phyloP scores from a whole-genome alignment of 2,113 vertebrate genomes.

The Boleophthalmus pectinirostris region DNA sequence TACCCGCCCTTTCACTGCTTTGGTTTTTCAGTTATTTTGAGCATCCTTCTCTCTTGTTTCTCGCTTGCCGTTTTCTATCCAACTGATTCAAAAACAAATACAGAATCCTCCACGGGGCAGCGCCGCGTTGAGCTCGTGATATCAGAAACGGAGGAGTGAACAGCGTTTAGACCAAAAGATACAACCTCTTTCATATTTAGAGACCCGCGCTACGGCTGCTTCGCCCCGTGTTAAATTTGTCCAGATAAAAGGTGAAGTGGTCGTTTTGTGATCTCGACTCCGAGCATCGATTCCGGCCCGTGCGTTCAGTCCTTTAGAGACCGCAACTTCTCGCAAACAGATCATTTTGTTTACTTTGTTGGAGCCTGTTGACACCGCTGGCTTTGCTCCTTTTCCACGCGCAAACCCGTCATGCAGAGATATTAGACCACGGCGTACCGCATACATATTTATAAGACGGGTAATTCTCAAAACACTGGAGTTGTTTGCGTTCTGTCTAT shows the following conservation, averaged over 20 bases:
- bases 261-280: constrained; percentile 8
- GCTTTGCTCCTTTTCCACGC: background rate
- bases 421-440: background rate
- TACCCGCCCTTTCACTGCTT: too few relatives aligned
- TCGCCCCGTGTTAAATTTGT: constrained; percentile 1
- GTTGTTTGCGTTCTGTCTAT: background rate
- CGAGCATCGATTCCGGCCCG: constrained; percentile 40
- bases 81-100: constrained; percentile 18
- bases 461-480: background rate
- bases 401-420: background rate
- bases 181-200: constrained; percentile 2
- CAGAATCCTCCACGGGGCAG: constrained; percentile 36
- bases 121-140: constrained; percentile 29
- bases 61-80: constrained; percentile 25
- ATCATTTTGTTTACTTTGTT: constrained; percentile 1
- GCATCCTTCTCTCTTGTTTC: background rate
- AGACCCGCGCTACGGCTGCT: constrained; percentile 22
- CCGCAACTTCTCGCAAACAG: background rate
- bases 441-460: background rate
- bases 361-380: constrained; percentile 13
- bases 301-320: constrained; percentile 12
- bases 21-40: background rate
- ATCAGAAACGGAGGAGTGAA: constrained; percentile 24
- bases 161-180: constrained; percentile 45
- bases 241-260: constrained; percentile 40